These are phyloP conservation scores for Apostichopus californicus DNA, from an alignment of 35 echinoderm and acorn worm genomes.

Conservation along the genomic window DNA sequence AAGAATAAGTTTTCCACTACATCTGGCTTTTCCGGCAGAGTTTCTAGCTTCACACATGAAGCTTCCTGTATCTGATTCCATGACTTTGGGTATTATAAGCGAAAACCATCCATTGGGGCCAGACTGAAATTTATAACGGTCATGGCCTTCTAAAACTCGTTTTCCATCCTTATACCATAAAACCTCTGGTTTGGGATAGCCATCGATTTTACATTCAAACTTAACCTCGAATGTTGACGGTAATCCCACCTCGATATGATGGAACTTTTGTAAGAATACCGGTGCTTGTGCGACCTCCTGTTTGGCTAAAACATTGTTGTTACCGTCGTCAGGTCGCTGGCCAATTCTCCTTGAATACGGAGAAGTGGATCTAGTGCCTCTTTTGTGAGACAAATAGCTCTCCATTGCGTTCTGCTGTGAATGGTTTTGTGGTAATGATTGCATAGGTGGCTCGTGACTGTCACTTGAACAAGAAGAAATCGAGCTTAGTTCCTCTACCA, in stretches of 20 bases:
- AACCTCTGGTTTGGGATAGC: conserved; percentile 65
- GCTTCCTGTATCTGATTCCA: conserved; percentile 67
- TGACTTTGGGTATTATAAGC: conserved; percentile 57
- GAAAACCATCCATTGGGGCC: conserved; percentile 60
- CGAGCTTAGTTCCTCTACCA: conserved; percentile 9
- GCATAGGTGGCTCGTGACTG: conserved; percentile 16
- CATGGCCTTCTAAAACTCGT: conserved; percentile 53
- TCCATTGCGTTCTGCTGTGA: conserved; percentile 31
- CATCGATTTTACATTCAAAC: conserved; percentile 76
- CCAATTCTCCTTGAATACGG: conserved; percentile 42
- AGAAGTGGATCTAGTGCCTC: conserved; percentile 33
- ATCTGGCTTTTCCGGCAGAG: conserved; percentile 72
- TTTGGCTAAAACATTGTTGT: conserved; percentile 28
- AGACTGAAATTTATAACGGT: conserved; percentile 57
- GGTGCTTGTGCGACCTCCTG: conserved; percentile 61
- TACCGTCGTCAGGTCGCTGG: background rate
- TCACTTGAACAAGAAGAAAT: conserved; percentile 11
- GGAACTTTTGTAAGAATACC: conserved; percentile 71
- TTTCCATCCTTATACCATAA: conserved; percentile 86
- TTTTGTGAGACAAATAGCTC: conserved; percentile 53
- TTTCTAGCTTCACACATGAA: conserved; percentile 89
- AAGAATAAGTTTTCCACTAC: conserved; percentile 71
- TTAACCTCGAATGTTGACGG: conserved; percentile 47
- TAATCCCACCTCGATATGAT: conserved; percentile 63
- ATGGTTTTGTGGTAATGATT: background rate